Conservation (phyloP, 2,797 vertebrate species). For the Columba guinea region DNA sequence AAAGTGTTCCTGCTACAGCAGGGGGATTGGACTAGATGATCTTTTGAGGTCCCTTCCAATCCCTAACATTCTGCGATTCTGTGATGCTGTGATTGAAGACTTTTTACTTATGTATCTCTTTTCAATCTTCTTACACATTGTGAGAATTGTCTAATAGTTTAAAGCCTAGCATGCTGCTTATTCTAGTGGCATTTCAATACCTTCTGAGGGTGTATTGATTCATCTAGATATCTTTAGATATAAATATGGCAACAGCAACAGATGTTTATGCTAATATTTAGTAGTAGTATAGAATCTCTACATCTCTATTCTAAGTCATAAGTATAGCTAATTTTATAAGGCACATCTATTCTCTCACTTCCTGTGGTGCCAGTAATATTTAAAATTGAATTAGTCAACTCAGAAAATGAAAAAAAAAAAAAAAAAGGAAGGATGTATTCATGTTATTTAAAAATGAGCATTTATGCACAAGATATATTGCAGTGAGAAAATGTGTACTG, state of each 20-base stretch:
- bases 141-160: neutral
- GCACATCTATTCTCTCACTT: neutral
- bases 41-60: no score
- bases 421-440: neutral
- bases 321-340: neutral
- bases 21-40: no score
- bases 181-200: neutral
- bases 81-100: neutral
- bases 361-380: neutral
- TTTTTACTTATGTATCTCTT: neutral
- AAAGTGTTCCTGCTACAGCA: no score
- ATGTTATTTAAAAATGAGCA: neutral
- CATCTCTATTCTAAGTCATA: neutral
- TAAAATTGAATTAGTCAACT: neutral
- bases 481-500: neutral
- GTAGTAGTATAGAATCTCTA: neutral
- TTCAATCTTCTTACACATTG: neutral
- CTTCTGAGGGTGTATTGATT: neutral
- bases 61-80: no score
- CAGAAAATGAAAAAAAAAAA: neutral
- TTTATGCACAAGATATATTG: neutral
- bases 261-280: neutral
- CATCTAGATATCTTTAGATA: neutral
- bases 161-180: neutral
- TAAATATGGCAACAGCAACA: neutral